Base-by-base conservation (phyloP, 92 coral and sea anemone species). In the Paragorgia papillata region DNA sequence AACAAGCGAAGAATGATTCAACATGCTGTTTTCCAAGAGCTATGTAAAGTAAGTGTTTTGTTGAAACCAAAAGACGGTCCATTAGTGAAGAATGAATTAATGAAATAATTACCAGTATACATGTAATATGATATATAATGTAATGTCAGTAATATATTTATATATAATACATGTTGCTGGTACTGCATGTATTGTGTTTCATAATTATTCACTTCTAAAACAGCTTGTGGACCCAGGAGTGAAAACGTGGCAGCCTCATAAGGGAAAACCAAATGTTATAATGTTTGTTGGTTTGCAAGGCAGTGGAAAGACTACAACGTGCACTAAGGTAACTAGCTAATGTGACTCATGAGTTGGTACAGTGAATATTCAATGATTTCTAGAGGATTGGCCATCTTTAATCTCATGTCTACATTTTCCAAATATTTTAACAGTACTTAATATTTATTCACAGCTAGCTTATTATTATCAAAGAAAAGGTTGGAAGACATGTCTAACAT, bases 201-300 rank as follows among this genome's bases (percentile, higher is more conserved):
- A n/a, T n/a, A n/a, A n/a, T n/a, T n/a, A n/a, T n/a, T n/a, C n/a
- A n/a, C n/a, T n/a, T n/a, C n/a, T n/a, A n/a, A 7, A 33, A 21
- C 85, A 95, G 99, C 96, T 95, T 76, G 97, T 95, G 53, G 99
- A 95, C 70, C 99, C 99, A 66, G 99, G 99, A 35, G 99, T 95
- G 4, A 95, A 95, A 49, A 85, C 97, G 7, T 95, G 99, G 99
- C 86, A 86, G 20, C 99, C 99, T 62, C 88, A 84, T 39, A 95
- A 95, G 79, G 99, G 97, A 40, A 91, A 89, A 62, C 83, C 90
- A 81, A 95, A 95, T 83, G 92, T 95, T 17, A 91, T 95, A 76
- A 95, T 95, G 99, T 95, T 95, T 87, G 99, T 95, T 65, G 99
- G 99, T 62, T 84, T 95, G 14, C 99, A 95, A 76, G 99, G 99